These are phyloP conservation scores for Glaucomys volans DNA, from an alignment of 2,113 vertebrate species.

Conservation along the genomic window DNA sequence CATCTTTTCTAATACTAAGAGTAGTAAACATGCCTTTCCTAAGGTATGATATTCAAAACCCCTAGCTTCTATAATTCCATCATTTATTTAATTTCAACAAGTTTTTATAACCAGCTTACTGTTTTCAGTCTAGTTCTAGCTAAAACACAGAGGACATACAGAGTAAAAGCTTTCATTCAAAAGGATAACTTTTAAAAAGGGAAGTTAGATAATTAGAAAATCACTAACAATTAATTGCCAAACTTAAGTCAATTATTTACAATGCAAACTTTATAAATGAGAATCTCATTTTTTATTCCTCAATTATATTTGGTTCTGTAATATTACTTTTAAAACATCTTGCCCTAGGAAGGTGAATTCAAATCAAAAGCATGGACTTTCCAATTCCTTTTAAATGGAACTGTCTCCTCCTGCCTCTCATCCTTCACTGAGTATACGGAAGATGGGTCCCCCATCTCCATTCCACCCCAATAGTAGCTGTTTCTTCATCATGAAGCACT, in stretches of 20 bases:
- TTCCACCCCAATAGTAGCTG: fast-evolving
- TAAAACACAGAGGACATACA: neutral
- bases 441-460: neutral
- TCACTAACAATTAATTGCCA: neutral
- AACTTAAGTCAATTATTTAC: neutral
- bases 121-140: neutral
- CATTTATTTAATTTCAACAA: neutral
- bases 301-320: neutral
- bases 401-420: neutral
- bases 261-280: neutral
- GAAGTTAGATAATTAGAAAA: neutral
- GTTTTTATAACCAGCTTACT: neutral
- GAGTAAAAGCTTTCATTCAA: neutral
- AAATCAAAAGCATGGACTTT: neutral
- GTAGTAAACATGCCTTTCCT: neutral
- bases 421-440: neutral
- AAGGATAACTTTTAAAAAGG: neutral
- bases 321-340: neutral
- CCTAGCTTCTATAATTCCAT: neutral
- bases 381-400: neutral
- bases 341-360: neutral
- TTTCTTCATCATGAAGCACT: neutral
- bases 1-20: neutral
- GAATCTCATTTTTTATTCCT: neutral
- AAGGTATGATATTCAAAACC: neutral